phyloP scores from a whole-genome alignment of 2,113 vertebrate species.

The Pseudorectes ferrugineus region DNA sequence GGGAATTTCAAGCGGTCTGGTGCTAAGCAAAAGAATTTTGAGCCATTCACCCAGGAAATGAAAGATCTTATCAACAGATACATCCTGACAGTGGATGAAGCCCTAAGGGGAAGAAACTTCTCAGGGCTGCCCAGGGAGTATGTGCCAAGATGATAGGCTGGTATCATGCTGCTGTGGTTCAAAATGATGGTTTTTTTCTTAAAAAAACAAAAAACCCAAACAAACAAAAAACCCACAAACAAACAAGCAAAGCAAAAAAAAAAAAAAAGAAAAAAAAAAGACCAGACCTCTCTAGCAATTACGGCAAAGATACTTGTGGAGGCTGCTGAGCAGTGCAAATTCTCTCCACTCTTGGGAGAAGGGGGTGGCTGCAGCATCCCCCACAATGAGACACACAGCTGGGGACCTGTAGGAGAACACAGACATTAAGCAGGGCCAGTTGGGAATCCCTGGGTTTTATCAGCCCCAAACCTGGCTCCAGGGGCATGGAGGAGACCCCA shows the following conservation, averaged over 20 bases:
- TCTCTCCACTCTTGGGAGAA: neutral
- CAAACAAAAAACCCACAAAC: neutral
- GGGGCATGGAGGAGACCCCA: neutral
- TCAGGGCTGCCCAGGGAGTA: constrained; percentile 82
- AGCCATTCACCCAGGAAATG: constrained; percentile 87
- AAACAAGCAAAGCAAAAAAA: neutral
- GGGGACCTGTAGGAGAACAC: neutral
- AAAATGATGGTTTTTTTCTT: neutral
- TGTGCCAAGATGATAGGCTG: constrained; percentile 81
- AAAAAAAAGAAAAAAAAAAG: neutral
- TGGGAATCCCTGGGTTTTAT: neutral
- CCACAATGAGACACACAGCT: accelerated
- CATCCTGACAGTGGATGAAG: constrained; percentile 81
- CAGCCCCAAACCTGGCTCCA: neutral
- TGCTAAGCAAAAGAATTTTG: constrained; percentile 66
- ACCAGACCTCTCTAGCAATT: neutral
- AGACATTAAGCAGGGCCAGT: neutral
- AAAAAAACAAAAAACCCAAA: neutral
- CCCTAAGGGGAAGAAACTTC: constrained; percentile 78
- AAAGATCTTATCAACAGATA: constrained; percentile 79
- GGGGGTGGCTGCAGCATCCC: accelerated
- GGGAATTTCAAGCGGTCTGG: constrained; percentile 83
- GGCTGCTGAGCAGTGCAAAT: constrained; percentile 14
- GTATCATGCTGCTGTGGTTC: neutral
- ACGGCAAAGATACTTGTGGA: neutral